Base-by-base conservation (phyloP, 2,113 vertebrate species). In the Argyrosomus japonicus region DNA sequence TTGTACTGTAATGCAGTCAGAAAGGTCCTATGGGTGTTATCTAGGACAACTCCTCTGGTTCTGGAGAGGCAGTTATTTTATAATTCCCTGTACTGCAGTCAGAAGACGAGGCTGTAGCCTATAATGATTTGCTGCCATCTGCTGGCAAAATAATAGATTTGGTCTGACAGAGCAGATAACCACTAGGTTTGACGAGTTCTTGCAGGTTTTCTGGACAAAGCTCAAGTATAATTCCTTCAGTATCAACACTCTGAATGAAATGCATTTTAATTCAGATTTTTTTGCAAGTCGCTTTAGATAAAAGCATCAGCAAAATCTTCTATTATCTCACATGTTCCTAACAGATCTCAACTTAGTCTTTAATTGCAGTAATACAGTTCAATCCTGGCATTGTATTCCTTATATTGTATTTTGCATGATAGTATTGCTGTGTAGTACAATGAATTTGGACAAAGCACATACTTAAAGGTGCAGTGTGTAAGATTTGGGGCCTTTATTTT, bases 121-220 rank as follows among this genome's bases (percentile, higher is more conserved):
- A 27, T 68, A 14, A 45, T 32, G 29, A 56, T 85, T 71, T 92
- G 84, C 93, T 94, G 88, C 75, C 92, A 91, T 77, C 93, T 90
- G 50, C 75, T 89, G 93, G 86, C 13, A 9, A 54, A 80, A 68
- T 6, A 27, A 23, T 1, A 5, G 2, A 65, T 21, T 79, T 48
- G 21, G 40, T 25, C 61, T 80, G 6, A 68, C 29, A 11, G 2
- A 27, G 13, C 32, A 27, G 0, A 29, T 19, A 14, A 43, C 23
- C 23, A 58, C 15, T 1, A 40, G 51, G 21, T 10, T 54, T 63
- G 19, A 40, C 12, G 5, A 32, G 18, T 25, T 19, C 9, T 43
- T 53, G 9, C 21, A 48, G 23, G 21, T 19, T 61, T 50, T 51
- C 43, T 57, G 6, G 0, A 15, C 9, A 25, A 60, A 60, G 23